phyloP scores from a whole-genome alignment of 2,888 invertebrate genomes.

The Caenorhabditis angaria region DNA sequence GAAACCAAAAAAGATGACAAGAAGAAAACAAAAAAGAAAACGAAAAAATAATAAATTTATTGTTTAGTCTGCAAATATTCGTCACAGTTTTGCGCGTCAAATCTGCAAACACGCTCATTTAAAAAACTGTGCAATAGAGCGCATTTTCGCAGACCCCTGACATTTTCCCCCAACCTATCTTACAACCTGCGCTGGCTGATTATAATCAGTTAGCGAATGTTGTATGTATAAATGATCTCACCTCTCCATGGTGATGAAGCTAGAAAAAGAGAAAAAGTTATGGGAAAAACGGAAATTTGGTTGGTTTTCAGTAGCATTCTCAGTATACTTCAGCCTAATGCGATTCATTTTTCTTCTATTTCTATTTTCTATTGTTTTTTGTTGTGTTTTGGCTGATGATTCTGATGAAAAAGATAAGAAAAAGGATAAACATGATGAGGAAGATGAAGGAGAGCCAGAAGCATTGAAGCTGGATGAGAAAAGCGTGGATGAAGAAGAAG shows the following conservation, averaged over 20 bases:
- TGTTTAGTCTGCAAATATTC: too few species aligned
- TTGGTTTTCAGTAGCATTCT: not conserved
- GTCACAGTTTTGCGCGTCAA: too few species aligned
- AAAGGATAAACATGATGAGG: not conserved
- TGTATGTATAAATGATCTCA: not conserved
- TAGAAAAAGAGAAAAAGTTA: not conserved
- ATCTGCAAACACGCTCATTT: too few species aligned
- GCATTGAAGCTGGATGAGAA: not conserved
- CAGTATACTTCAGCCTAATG: not conserved
- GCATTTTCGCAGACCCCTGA: too few species aligned
- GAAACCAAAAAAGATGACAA: slow-evolving; percentile 12
- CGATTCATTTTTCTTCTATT: too few species aligned
- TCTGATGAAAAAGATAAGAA: not conserved
- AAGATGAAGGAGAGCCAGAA: too few species aligned
- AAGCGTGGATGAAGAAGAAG: not conserved
- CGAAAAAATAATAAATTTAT: not conserved
- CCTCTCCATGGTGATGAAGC: not conserved
- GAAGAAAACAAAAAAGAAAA: slow-evolving; percentile 5
- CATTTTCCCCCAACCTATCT: too few species aligned
- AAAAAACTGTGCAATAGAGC: too few species aligned
- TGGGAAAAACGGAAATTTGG: not conserved
- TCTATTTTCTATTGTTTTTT: not conserved
- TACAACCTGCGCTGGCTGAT: too few species aligned
- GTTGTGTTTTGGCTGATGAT: not conserved
- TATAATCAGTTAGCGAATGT: not conserved